Percentiles rank a stretch among this genome's conserved stretches.
Evolutionary conservation across 2,113 vertebrate species (phyloP).

Genomic region (Anguilla rostrata): DNA sequence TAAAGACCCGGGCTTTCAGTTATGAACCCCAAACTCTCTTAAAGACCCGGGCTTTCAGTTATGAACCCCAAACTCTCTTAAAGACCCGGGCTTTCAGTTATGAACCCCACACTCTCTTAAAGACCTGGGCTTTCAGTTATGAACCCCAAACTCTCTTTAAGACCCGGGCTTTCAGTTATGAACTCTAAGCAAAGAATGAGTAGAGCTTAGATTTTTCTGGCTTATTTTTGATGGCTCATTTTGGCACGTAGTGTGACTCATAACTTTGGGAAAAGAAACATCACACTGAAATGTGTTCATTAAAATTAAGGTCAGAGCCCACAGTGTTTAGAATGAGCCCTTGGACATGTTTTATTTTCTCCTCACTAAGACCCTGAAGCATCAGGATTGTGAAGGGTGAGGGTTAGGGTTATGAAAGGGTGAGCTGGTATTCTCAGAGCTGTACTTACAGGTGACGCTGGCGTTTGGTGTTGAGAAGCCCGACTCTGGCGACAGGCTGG

Average conservation of each 20-base stretch:
- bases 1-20: too few species aligned
- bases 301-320: constrained; percentile 8
- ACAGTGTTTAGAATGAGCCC: background rate
- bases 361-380: background rate
- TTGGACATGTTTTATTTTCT: background rate
- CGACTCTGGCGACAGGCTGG: constrained; percentile 45
- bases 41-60: too few species aligned
- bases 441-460: constrained; percentile 70
- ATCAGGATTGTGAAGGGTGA: background rate
- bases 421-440: background rate
- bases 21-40: too few species aligned
- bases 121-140: too few species aligned
- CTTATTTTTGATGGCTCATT: background rate
- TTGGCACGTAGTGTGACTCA: background rate
- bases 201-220: too few species aligned
- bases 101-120: too few species aligned
- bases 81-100: too few species aligned
- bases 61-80: too few species aligned
- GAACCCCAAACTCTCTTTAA: too few species aligned
- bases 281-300: constrained; percentile 39
- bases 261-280: background rate
- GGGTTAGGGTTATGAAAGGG: background rate
- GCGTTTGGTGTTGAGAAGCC: constrained; percentile 51
- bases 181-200: background rate
- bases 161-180: too few species aligned